Evolutionary conservation across 2,888 invertebrate genomes (phyloP).

Genomic region (Allolobophora icterica): DNA sequence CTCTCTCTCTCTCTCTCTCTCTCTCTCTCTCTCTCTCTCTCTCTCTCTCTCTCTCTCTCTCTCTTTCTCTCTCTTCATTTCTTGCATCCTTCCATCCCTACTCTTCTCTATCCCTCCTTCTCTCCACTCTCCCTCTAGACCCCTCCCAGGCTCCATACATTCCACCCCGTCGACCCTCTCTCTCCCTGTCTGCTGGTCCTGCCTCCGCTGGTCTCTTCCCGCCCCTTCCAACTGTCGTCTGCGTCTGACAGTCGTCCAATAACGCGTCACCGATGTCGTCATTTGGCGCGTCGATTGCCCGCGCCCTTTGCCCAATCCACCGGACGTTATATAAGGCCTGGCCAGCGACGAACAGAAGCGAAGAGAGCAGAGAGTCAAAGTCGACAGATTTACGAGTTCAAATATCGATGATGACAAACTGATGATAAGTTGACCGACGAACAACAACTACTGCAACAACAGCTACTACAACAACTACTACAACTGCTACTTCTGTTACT

Average conservation of each 20-base stretch:
- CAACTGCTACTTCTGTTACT: not conserved
- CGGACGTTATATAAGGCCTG: slow-evolving; percentile 7
- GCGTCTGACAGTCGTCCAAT: slow-evolving; percentile 19
- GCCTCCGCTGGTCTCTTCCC: not conserved
- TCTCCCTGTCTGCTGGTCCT: not conserved
- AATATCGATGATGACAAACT: not conserved
- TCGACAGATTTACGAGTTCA: not conserved
- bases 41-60: too few species aligned
- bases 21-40: too few species aligned
- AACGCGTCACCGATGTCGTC: not conserved
- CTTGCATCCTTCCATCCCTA: not conserved
- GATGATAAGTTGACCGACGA: not conserved
- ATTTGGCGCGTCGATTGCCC: not conserved
- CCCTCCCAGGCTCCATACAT: not conserved
- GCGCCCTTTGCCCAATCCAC: not conserved
- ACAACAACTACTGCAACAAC: not conserved
- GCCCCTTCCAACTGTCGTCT: not conserved
- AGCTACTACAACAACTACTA: not conserved
- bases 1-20: too few species aligned
- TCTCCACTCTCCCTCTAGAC: not conserved
- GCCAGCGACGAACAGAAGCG: not conserved
- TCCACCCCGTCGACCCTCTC: not conserved
- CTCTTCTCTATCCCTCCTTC: too few species aligned
- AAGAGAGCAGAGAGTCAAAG: not conserved
- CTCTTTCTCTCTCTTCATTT: too few species aligned